Base-by-base conservation (phyloP, 2,113 vertebrate genomes). In the Odocoileus hemionus region DNA sequence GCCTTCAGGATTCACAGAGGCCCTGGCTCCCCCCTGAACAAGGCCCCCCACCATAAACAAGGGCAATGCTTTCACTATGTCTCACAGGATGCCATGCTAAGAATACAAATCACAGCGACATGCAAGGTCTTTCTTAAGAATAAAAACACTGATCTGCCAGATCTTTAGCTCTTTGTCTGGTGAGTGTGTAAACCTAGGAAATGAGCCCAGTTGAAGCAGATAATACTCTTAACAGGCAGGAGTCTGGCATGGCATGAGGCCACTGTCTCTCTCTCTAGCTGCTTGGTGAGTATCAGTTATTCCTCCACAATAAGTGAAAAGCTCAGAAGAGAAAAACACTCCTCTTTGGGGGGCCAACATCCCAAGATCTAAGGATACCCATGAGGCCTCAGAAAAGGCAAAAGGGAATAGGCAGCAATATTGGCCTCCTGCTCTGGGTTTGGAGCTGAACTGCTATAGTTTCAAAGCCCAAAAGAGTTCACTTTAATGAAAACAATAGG, bases 61-160 rank as follows among this genome's bases (percentile, higher is more conserved):
- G 79, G 50, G 39, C 87, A 52, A 61, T 5, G 8, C 47, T 79
- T 47, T 85, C 60, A 74, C 52, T 94, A 11, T 79, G 87, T 86
- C 61, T 64, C 92, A 76, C 89, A 91, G 94, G 74, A 90, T 89
- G 74, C 36, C 0, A 2, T 76, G 90, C 84, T 90, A 70, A 74
- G 88, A 97, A 94, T 92, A 76, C 82, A 96, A 97, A 97, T 87
- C 86, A 91, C 80, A 95, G 70, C 19, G 58, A 36, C 76, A 50
- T 4, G 39, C 64, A 47, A 74, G 36, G 16, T 60, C 91, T 64
- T 67, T 91, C 78, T 93, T 55, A 74, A 90, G 33, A 89, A 89
- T 5, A 89, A 95, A 92, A 98, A 93, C 58, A 74, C 28, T 26
- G 67, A 92, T 36, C 39, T 54, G 25, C 6, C 25, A 80, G 61